Percentiles rank a stretch among this genome's conserved stretches.
These are phyloP conservation scores for Gymnosoma rotundatum DNA, from an alignment of 2,888 invertebrate genomes.

Conservation along the genomic window DNA sequence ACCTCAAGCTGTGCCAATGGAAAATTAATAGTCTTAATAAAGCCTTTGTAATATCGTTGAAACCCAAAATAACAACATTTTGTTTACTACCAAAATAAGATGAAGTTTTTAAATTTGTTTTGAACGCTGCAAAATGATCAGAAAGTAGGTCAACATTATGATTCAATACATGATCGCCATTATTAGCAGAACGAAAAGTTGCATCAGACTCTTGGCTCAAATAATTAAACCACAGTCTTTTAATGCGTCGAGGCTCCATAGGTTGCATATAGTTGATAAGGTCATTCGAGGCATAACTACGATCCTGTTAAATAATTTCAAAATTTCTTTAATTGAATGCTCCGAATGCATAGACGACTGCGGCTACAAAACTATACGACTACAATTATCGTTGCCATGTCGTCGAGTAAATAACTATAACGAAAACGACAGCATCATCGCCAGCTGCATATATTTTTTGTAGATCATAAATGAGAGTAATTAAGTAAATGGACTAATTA, in stretches of 20 bases:
- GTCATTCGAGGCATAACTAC: conserved; percentile 73
- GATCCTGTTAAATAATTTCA: not conserved
- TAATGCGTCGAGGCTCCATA: conserved; percentile 75
- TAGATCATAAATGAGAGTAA: too few relatives aligned
- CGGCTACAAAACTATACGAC: too few relatives aligned
- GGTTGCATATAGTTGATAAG: conserved; percentile 76
- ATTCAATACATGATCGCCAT: too few relatives aligned
- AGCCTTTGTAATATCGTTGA: conserved; percentile 74
- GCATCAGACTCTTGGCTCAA: not conserved
- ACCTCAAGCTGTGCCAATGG: conserved; percentile 75
- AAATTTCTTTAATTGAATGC: not conserved
- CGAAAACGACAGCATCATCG: too few relatives aligned
- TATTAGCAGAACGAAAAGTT: too few relatives aligned
- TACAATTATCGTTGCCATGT: too few relatives aligned
- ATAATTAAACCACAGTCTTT: conserved; percentile 53
- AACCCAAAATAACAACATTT: conserved; percentile 75
- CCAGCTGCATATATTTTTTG: too few relatives aligned
- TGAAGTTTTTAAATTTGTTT: conserved; percentile 72
- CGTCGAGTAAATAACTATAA: too few relatives aligned
- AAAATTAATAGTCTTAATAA: conserved; percentile 76
- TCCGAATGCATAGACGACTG: too few relatives aligned
- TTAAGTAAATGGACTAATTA: too few relatives aligned
- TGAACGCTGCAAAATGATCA: conserved; percentile 72
- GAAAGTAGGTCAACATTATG: conserved; percentile 57
- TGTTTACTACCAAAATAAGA: conserved; percentile 71